Conservation (phyloP, 2,888 invertebrate species). For the Platerodrilus igneus region DNA sequence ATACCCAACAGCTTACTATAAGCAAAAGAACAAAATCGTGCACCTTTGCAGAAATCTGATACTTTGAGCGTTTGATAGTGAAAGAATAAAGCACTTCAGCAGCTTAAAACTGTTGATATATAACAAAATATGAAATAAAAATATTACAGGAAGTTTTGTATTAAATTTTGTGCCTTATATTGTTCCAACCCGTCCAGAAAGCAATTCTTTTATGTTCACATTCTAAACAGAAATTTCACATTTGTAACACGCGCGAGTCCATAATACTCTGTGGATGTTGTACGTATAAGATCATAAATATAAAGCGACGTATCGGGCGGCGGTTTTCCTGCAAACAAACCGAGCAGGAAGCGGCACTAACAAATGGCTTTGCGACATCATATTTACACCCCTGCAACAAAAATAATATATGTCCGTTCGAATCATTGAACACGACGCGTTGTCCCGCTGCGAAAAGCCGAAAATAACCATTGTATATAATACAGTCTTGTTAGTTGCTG, state of each 20-base stretch:
- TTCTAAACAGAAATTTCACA: constrained; percentile 1
- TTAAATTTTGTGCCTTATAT: neutral
- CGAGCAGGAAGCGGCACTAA: constrained; percentile 43
- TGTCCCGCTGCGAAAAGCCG: constrained; percentile 33
- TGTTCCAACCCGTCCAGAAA: neutral
- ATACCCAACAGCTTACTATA: too few species aligned
- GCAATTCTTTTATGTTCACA: neutral
- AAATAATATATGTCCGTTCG: constrained; percentile 48
- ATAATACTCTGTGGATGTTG: too few species aligned
- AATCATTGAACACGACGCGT: constrained; percentile 46
- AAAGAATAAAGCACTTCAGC: too few species aligned
- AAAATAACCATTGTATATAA: constrained; percentile 37
- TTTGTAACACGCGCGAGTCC: too few species aligned
- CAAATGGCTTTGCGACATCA: constrained; percentile 48
- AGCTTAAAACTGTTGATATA: too few species aligned
- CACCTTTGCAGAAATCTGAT: too few species aligned
- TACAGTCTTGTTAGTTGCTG: constrained; percentile 21
- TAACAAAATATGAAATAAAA: too few species aligned
- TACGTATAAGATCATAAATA: constrained; percentile 46
- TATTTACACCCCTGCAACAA: constrained; percentile 48
- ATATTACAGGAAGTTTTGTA: neutral
- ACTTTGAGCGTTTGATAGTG: too few species aligned
- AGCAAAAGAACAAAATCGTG: too few species aligned
- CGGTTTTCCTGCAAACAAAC: constrained; percentile 46
- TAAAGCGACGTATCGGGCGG: constrained; percentile 47